Base-by-base conservation (phyloP, 2,797 vertebrate species). In the Podarcis lilfordi region DNA sequence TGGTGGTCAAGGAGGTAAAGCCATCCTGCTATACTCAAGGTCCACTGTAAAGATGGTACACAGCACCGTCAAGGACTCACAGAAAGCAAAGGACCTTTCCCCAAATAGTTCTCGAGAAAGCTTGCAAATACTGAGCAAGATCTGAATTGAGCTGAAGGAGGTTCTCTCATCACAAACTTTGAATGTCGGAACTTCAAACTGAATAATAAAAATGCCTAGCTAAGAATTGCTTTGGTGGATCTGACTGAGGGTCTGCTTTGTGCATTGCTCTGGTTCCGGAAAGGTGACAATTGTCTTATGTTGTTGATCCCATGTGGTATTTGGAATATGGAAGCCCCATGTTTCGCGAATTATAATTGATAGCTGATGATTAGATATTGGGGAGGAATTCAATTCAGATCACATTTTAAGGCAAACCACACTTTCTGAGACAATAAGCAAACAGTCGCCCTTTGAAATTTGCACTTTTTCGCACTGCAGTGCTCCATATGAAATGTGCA, bases 121-220 rank as follows among this genome's bases (percentile, higher is more conserved):
- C 23, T 91, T 32, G 84, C 7, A 5, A 72, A 55, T 68, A 37
- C 9, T 37, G 84, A 50, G 29, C 91, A 72, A 91, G 0, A 7
- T 90, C 55, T 61, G n/a, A 91, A 72, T 11, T 92, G 86, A 88
- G 29, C 45, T 27, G 80, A 89, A 27, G 29, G 85, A 79, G 8
- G 21, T 64, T 91, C 71, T 89, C 91, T 80, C 79, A 8, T 69
- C 45, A 55, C 92, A 86, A 90, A 91, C 29, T 92, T 89, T 74
- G 88, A 77, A 82, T 40, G 69, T 69, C 85, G 3, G 21, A 35
- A 91, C 40, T 91, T 90, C 93, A 94, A 94, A 61, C 86, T 93
- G 85, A 0, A 86, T 61, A 80, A 84, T 89, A 91, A 93, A 88
- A 59, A 89, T 15, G 85, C 50, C 89, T 61, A 61, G 15, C 19